Conservation (phyloP, 2,797 vertebrate genomes). For the Gymnodraco acuticeps region DNA sequence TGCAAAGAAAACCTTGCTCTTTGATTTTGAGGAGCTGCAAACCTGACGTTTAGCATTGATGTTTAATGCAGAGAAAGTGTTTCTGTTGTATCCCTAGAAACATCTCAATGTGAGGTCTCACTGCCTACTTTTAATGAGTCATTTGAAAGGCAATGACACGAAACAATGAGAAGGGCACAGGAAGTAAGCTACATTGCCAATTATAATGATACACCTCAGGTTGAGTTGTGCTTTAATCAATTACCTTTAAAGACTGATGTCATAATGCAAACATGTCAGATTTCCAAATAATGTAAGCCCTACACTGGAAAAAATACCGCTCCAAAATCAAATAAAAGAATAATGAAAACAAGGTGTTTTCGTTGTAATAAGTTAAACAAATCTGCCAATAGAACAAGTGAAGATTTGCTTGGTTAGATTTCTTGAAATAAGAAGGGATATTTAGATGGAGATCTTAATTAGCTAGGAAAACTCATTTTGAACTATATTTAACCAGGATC, state of each 20-base stretch:
- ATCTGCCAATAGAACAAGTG: no score
- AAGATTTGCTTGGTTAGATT: no score
- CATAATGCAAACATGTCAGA: constrained; percentile 5
- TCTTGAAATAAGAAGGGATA: no score
- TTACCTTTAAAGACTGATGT: constrained; percentile 10
- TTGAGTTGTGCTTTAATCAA: constrained; percentile 17
- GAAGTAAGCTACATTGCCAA: not conserved
- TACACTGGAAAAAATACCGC: not conserved
- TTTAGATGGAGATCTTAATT: no score
- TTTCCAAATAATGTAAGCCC: constrained; percentile 12
- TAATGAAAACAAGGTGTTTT: no score
- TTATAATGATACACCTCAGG: constrained; percentile 22
- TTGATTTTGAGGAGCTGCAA: constrained; percentile 29
- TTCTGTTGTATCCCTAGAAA: not conserved
- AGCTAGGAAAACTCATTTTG: no score
- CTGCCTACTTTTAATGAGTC: constrained; percentile 40
- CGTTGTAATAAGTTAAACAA: no score
- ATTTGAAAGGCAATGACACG: constrained; percentile 19
- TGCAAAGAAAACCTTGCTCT: constrained; percentile 28
- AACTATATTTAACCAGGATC: no score
- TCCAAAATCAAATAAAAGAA: no score
- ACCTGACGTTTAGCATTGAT: constrained; percentile 20
- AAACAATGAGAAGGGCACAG: constrained; percentile 34
- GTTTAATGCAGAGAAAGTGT: constrained; percentile 22
- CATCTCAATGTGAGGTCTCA: constrained; percentile 4